Base-by-base conservation (phyloP, 1,140 invertebrate genomes). In the Papilio polytes region DNA sequence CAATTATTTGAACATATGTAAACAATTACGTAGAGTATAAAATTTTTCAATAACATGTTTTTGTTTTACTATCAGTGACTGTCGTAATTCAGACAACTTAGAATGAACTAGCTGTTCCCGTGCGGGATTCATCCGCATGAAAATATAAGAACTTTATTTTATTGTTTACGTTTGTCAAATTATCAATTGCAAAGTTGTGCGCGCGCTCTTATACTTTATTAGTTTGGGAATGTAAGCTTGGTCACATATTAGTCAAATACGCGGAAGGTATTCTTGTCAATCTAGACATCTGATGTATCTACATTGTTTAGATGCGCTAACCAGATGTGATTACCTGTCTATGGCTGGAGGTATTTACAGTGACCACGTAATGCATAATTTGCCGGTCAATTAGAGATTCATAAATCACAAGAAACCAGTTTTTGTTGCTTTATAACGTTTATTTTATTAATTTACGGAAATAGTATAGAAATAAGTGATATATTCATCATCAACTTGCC, bases 341-440 rank as follows among this genome's bases (percentile, higher is more conserved):
- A 70, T 26, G 63, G 63, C 63, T 36, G 2, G 10, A 15, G 63
- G 63, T 70, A 70, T 31, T 70, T 70, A 26, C 63, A 9, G 12
- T 31, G 63, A 70, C 63, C 63, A 70, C 13, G 15, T 36, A 70
- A 15, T 36, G 10, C 12, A 26, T 66, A 70, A 70, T 70, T 70
- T 70, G 63, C 26, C 26, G 26, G 63, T 70, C 63, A 15, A 10
- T 70, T 70, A 70, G 22, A 22, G 26, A 0, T 9, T 18, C 63
- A 31, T 70, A 70, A 70, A 36, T 70, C 26, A 36, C 63, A 12
- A 70, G 13, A 70, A 70, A 70, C 63, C 13, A 31, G 63, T 70
- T 70, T 70, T 26, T 66, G 7, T n/a, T 26, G 13, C 13, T 20
- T 56, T 31, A 10, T 12, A 22, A 31, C 0, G 18, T 70, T 66